These are phyloP conservation scores for Peromyscus attwateri DNA, from an alignment of 2,797 vertebrate species.

Conservation along the genomic window DNA sequence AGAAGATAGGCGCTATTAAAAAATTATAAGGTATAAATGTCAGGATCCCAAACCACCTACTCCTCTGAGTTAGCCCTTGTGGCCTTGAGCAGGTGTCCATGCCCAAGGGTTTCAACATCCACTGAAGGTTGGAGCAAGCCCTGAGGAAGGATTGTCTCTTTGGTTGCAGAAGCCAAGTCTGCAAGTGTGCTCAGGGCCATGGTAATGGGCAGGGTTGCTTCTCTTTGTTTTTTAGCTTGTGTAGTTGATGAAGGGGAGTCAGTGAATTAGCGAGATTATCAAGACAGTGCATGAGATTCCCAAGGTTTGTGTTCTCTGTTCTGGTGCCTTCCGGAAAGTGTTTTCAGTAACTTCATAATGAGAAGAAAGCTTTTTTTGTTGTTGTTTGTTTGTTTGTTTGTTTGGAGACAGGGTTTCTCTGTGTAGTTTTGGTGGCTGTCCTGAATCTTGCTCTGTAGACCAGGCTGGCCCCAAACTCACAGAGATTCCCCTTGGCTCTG, in stretches of 20 bases:
- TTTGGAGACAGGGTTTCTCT: too few relatives aligned
- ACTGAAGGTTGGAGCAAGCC: background rate
- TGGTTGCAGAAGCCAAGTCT: rapidly evolving
- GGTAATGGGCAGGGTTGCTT: rapidly evolving
- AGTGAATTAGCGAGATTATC: background rate
- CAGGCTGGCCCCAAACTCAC: too few relatives aligned
- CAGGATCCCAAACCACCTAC: background rate
- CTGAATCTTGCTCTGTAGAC: too few relatives aligned
- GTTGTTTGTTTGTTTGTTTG: too few relatives aligned
- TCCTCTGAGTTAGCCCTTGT: background rate
- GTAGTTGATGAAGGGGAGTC: background rate
- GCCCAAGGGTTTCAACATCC: background rate
- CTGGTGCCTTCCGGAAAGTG: conserved; percentile 19
- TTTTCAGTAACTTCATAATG: conserved; percentile 26
- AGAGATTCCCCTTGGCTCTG: too few relatives aligned
- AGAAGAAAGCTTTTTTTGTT: background rate
- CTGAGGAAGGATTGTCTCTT: background rate
- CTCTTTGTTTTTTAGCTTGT: background rate
- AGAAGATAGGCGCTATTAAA: background rate
- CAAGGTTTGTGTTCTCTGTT: background rate
- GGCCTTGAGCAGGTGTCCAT: background rate
- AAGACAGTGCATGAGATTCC: background rate
- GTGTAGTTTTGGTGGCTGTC: too few relatives aligned
- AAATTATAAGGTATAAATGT: background rate
- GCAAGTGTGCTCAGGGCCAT: rapidly evolving